phyloP scores from a whole-genome alignment of 2,888 invertebrate genomes.

The Rhaphigaster nebulosa region DNA sequence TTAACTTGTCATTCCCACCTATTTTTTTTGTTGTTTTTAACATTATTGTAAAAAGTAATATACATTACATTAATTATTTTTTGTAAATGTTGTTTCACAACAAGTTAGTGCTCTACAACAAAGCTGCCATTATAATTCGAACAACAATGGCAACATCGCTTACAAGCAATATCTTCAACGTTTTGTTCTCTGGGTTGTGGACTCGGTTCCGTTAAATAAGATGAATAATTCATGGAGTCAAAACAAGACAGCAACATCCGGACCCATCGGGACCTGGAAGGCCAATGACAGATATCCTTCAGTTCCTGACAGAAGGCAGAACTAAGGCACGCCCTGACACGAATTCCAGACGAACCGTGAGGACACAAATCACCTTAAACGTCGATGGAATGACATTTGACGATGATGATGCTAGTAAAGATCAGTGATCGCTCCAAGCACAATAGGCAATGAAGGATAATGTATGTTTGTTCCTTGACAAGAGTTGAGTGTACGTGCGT shows the following conservation, averaged over 20 bases:
- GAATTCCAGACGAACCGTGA: neutral
- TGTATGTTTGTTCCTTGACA: neutral
- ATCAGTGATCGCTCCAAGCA: neutral
- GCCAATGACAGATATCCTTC: conserved; percentile 18
- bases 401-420: neutral
- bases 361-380: conserved; percentile 1
- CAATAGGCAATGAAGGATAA: neutral
- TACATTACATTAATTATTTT: too few species aligned
- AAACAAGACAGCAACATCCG: neutral
- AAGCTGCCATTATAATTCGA: neutral
- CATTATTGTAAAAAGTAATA: too few species aligned
- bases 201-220: neutral
- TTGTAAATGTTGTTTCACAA: neutral
- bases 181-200: neutral
- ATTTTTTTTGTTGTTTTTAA: too few species aligned
- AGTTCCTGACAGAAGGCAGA: neutral
- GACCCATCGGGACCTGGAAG: neutral
- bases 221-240: neutral
- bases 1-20: too few species aligned
- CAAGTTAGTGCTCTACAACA: neutral
- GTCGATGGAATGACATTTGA: neutral
- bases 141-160: neutral
- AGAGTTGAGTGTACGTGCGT: neutral
- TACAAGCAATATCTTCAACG: neutral
- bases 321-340: neutral